phyloP scores from a whole-genome alignment of 2,888 invertebrate species.

The Limenitis camilla region DNA sequence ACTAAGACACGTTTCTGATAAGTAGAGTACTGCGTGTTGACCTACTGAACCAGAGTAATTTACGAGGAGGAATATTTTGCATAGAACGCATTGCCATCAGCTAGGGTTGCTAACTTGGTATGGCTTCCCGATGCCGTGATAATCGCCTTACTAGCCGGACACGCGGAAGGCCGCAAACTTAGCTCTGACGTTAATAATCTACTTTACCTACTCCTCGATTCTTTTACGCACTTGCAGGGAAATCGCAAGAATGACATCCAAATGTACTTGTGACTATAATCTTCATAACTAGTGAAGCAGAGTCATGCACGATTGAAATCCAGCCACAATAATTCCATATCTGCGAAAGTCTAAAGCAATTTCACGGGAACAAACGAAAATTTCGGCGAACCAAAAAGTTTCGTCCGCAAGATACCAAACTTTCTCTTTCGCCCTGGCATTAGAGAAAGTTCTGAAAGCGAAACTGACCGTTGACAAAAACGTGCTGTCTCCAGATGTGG shows the following conservation, averaged over 20 bases:
- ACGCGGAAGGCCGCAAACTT: constrained; percentile 12
- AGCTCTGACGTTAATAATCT: constrained; percentile 3
- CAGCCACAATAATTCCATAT: no score
- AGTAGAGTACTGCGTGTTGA: constrained; percentile 1
- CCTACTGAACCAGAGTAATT: constrained; percentile 11
- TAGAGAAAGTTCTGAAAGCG: constrained; percentile 25
- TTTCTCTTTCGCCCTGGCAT: constrained; percentile 54
- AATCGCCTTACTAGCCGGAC: constrained; percentile 13
- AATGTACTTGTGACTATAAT: background rate
- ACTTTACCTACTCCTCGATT: constrained; percentile 15
- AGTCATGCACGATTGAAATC: background rate
- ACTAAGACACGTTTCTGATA: constrained; percentile 1
- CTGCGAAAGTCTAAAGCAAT: no score
- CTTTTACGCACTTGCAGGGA: constrained; percentile 5
- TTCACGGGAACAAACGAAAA: constrained; percentile 31
- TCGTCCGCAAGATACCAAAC: constrained; percentile 48
- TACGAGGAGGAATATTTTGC: background rate
- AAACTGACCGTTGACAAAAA: constrained; percentile 84
- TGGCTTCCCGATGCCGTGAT: constrained; percentile 18
- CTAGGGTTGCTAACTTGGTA: no score
- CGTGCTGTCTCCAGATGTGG: constrained; percentile 86
- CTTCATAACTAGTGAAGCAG: background rate
- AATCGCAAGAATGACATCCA: background rate
- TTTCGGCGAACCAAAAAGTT: constrained; percentile 52
- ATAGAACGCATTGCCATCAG: background rate